phyloP scores from a whole-genome alignment of 2,113 vertebrate genomes.

The Hippopotamus amphibius region DNA sequence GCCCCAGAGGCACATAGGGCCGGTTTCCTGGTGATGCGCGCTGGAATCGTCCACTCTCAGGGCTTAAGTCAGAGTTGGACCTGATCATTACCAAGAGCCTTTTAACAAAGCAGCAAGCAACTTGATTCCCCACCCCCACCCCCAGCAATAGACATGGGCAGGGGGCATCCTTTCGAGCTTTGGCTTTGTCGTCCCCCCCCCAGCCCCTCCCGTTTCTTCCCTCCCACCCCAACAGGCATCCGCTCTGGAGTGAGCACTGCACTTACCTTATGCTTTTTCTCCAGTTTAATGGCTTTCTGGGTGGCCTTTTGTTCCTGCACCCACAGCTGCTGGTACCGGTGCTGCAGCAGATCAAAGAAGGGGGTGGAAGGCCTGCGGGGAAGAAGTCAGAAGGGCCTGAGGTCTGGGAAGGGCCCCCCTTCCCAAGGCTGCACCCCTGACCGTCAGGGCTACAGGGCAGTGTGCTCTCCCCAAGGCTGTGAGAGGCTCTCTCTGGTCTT shows the following conservation, averaged over 20 bases:
- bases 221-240: accelerated
- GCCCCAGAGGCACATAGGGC: not conserved
- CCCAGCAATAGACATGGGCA: accelerated
- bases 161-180: no score
- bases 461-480: not conserved
- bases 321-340: conserved; percentile 91
- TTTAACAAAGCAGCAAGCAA: no score
- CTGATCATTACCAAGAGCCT: not conserved
- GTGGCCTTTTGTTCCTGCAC: conserved; percentile 88
- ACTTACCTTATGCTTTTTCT: conserved; percentile 86
- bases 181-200: no score
- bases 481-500: not conserved
- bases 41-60: not conserved
- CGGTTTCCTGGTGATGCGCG: accelerated
- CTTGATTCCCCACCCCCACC: accelerated
- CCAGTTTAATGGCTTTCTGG: conserved; percentile 64
- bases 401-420: not conserved
- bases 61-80: not conserved
- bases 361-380: conserved; percentile 89
- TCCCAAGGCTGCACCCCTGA: accelerated
- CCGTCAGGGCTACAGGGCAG: accelerated
- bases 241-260: accelerated
- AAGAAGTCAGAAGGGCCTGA: not conserved
- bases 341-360: conserved; percentile 90
- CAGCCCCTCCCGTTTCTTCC: not conserved